Percentiles rank a stretch among this genome's conserved stretches.
Evolutionary conservation across 2,113 vertebrate genomes (phyloP).

Genomic region (pig (Sus scrofa)): DNA sequence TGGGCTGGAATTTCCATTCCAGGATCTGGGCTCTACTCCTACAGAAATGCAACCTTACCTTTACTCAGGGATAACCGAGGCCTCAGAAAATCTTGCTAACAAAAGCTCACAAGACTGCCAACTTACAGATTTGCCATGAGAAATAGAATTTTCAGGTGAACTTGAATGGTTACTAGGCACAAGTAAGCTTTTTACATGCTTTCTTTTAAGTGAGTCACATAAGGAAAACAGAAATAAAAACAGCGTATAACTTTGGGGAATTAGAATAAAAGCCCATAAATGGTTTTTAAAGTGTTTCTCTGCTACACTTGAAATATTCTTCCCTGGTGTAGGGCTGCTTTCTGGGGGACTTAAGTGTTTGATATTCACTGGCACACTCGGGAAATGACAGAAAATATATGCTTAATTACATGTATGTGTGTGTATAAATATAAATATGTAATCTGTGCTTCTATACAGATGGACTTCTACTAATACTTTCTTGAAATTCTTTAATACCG

Average conservation of each 20-base stretch:
- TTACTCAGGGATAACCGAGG: not conserved
- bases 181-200: too few species aligned
- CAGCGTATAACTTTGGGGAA: slow-evolving; percentile 16
- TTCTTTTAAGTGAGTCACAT: too few species aligned
- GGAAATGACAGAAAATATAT: not conserved
- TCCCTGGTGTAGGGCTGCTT: not conserved
- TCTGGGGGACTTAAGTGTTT: not conserved
- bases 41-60: not conserved
- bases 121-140: not conserved
- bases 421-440: not conserved
- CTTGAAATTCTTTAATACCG: not conserved
- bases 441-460: not conserved
- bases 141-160: slow-evolving; percentile 37
- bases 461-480: not conserved
- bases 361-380: not conserved
- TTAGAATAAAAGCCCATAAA: slow-evolving; percentile 15
- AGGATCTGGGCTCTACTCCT: not conserved
- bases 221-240: slow-evolving; percentile 7
- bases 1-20: not conserved
- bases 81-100: not conserved
- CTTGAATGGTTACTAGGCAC: not conserved
- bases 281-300: slow-evolving; percentile 31
- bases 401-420: not conserved
- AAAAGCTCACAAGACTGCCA: not conserved
- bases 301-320: not conserved